phyloP scores from a whole-genome alignment of 2,797 vertebrate species.

The Heteromormyrus szaboi region DNA sequence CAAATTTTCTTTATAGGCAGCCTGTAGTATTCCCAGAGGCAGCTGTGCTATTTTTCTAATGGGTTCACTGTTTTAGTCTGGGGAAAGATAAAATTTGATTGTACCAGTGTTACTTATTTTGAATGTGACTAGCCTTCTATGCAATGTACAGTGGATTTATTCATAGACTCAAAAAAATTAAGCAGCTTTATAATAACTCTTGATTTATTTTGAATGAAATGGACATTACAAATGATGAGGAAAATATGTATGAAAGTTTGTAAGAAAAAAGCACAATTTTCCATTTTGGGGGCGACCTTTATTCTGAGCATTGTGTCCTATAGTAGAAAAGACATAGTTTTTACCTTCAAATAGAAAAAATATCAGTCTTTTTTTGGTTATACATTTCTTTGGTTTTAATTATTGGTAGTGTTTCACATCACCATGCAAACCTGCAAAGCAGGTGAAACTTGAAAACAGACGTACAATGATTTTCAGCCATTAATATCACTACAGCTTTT shows the following conservation, averaged over 20 bases:
- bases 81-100: not conserved
- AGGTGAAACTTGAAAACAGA: not conserved
- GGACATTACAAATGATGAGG: not conserved
- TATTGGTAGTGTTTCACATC: not conserved
- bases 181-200: not conserved
- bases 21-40: not conserved
- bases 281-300: not conserved
- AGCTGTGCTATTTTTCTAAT: not conserved
- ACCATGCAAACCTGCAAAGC: not conserved
- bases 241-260: not conserved
- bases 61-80: not conserved
- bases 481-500: not conserved
- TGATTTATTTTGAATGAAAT: not conserved
- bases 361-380: not conserved
- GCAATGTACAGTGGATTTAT: conserved; percentile 10
- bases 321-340: not conserved
- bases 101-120: not conserved
- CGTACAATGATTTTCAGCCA: not conserved
- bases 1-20: not conserved
- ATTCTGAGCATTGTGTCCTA: not conserved
- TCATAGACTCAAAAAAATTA: not conserved
- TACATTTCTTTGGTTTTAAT: not conserved
- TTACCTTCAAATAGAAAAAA: not conserved
- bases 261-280: not conserved
- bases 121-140: conserved; percentile 11